Evolutionary conservation across 2,888 invertebrate genomes (phyloP).

Genomic region (Drosophila recens): DNA sequence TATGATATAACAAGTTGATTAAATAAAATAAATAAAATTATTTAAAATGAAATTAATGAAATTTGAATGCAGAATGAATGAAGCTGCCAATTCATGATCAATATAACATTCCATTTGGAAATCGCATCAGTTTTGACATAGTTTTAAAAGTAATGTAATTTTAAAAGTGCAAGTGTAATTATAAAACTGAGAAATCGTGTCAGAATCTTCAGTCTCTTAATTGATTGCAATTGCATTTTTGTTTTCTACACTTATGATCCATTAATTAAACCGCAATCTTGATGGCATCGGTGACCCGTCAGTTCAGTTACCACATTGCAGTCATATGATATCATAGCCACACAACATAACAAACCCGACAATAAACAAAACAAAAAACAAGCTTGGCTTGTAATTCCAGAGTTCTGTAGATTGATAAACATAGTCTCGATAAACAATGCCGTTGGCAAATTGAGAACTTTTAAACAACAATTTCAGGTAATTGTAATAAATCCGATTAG

Average conservation of each 20-base stretch:
- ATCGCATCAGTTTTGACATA: background rate
- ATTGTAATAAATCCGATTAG: slow-evolving; percentile 24
- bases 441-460: slow-evolving; percentile 38
- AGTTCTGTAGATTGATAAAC: slow-evolving; percentile 35
- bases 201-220: background rate
- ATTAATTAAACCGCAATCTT: slow-evolving; percentile 46
- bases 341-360: slow-evolving; percentile 11
- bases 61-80: no score
- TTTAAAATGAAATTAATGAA: no score
- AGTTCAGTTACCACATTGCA: slow-evolving; percentile 29
- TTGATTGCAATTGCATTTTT: background rate
- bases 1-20: no score
- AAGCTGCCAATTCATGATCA: background rate
- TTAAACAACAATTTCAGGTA: slow-evolving; percentile 21
- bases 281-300: slow-evolving; percentile 33
- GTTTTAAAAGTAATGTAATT: background rate
- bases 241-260: slow-evolving; percentile 2
- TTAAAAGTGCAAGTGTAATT: background rate
- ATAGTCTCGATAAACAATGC: slow-evolving; percentile 13
- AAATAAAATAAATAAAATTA: no score
- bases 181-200: background rate
- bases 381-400: slow-evolving; percentile 30
- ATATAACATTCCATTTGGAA: background rate
- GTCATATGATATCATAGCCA: slow-evolving; percentile 49
- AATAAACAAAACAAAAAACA: slow-evolving; percentile 5